Base-by-base conservation (phyloP, 2,113 vertebrate species). In the Apus apus region DNA sequence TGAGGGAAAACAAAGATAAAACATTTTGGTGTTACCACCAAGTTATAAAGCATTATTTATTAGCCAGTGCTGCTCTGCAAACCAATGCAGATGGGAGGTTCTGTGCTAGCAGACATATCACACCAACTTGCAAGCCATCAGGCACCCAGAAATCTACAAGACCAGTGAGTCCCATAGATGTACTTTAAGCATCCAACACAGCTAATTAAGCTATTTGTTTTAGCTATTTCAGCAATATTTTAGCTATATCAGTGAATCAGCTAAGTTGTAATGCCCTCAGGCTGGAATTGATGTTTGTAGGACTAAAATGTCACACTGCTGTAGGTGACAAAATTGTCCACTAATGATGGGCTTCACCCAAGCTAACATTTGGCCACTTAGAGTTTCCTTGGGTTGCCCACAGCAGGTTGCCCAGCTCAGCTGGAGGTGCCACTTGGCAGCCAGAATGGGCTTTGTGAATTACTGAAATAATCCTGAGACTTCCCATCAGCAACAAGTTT, bases 281-380 rank as follows among this genome's bases (percentile, higher is more conserved):
- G 32, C 34, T 54, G 53, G 36, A 75, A 68, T 25, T 22, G 68
- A 12, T 77, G 43, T 30, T 9, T 62, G 45, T 15, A 43, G 32
- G 9, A 25, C 34, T 64, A 25, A 86, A 87, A 40, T 50, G 46
- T 38, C 77, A 43, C 20, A 1, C 7, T 54, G 7, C 16, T 56
- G 7, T 27, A 4, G 0, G 2, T 48, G 57, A 78, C 32, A 50
- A 40, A 26, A 10, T 8, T 71, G 22, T 22, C 8, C 43, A 6
- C 34, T 54, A 20, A 32, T 0, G 2, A 60, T 11, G 32, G 48
- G 30, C 11, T 81, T 66, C 43, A 58, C 18, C 65, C 60, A 54
- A 62, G 21, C 9, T 36, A 62, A 4, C 11, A 27, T 46, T 8
- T 74, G 80, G 56, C 32, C 45, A 53, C 40, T 77, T 15, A 8